These are phyloP conservation scores for Acronicta leporina DNA, from an alignment of 2,888 invertebrate genomes.

Conservation along the genomic window DNA sequence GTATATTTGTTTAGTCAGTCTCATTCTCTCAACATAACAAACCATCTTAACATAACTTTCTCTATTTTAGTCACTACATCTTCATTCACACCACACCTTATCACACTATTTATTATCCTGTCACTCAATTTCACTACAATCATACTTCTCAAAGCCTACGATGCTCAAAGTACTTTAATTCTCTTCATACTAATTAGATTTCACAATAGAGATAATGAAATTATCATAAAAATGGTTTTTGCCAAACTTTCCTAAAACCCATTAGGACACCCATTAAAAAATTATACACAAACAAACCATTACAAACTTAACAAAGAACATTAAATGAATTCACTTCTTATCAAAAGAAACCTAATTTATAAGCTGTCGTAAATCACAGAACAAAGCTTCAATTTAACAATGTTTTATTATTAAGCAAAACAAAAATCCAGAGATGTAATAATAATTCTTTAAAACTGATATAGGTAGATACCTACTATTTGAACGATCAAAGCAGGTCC, in stretches of 20 bases:
- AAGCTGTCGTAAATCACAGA: constrained; percentile 41
- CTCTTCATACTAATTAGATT: not conserved
- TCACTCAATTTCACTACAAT: no score
- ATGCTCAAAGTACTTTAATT: no score
- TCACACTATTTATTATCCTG: no score
- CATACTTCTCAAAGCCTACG: no score
- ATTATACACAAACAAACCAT: constrained; percentile 42
- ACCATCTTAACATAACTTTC: no score
- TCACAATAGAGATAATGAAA: constrained; percentile 1
- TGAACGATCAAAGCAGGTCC: constrained; percentile 26
- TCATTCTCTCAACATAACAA: no score
- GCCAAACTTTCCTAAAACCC: constrained; percentile 28
- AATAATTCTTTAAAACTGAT: constrained; percentile 37
- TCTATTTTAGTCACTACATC: no score
- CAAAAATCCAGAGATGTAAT: constrained; percentile 23
- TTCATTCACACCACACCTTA: no score
- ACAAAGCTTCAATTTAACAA: constrained; percentile 41
- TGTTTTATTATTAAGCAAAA: constrained; percentile 20
- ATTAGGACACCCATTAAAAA: constrained; percentile 48
- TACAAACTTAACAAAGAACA: constrained; percentile 39
- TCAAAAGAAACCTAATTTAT: constrained; percentile 48
- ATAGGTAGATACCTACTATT: constrained; percentile 3
- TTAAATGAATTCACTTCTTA: constrained; percentile 48
- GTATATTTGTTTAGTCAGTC: no score
- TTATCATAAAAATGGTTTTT: constrained; percentile 6